Evolutionary conservation across 2,797 vertebrate genomes (phyloP), one percentile per base, ranked within the genome.

Genomic region (Xiphophorus birchmanni): DNA sequence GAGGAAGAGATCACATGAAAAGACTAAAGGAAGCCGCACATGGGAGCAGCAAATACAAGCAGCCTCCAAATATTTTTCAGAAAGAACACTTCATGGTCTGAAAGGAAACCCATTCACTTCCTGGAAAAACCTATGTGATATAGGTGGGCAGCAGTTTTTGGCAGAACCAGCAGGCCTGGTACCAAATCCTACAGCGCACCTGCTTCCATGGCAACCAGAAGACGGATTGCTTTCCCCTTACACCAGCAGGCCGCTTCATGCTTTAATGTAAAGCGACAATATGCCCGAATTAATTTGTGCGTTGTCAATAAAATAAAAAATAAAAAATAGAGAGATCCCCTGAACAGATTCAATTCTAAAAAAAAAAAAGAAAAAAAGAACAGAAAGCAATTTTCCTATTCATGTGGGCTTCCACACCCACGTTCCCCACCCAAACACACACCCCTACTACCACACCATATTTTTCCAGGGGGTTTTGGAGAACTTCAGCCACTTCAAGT

Each of bases 221-320:
- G 89, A 93, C 81, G 87, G 88, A 95, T 93, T 90, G 91, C 93
- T 92, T 92, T 92, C 84, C 89, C 84, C 89, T 63, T 84, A 89
- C 91, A 90, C 84, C 88, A 87, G 85, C 85, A 84, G 87, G 92
- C 90, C 86, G 87, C 91, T 92, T 95, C 93, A 95, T 89, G 93
- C 90, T 95, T 93, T 96, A 96, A 96, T 95, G 94, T 94, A 93
- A 95, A 95, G 92, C 83, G 94, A 96, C 95, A 96, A 95, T 91
- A 93, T 91, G 93, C 90, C 83, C 44, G 91, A 95, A 95, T 95
- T 95, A 86, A 95, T 96, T 95, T 94, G 89, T 87, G 86, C 86
- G 86, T 93, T 89, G 92, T 92, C 86, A 84, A 79, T 81, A 75
- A 86, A 81, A 86, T 75, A 56, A 58, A 58, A 58, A 60, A 37